phyloP scores from a whole-genome alignment of 2,888 invertebrate species.

The Harmothoe impar region DNA sequence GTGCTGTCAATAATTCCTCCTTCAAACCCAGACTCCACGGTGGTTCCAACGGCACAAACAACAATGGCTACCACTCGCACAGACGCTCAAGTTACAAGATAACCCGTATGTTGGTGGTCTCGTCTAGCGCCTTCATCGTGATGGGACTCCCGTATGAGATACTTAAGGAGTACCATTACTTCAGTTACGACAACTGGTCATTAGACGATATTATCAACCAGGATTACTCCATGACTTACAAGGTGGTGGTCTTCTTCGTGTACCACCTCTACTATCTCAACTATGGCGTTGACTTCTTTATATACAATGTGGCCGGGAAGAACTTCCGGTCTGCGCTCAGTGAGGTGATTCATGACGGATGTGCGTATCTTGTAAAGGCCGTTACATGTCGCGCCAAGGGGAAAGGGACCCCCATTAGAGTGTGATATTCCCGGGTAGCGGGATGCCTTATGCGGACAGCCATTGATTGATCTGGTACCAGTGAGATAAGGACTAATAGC shows the following conservation, averaged over 20 bases:
- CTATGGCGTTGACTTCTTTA: slow-evolving; percentile 51
- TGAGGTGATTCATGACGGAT: background rate
- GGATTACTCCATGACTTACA: slow-evolving; percentile 34
- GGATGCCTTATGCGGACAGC: no score
- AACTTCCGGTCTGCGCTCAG: background rate
- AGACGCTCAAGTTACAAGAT: slow-evolving; percentile 25
- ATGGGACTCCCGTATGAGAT: slow-evolving; percentile 49
- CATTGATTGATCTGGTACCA: no score
- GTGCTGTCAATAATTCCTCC: background rate
- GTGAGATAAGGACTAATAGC: no score
- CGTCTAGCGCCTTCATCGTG: slow-evolving; percentile 48
- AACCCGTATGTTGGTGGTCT: slow-evolving; percentile 45
- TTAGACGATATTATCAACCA: slow-evolving; percentile 37
- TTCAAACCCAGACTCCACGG: background rate
- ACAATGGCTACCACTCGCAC: background rate
- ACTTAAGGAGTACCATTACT: slow-evolving; percentile 51
- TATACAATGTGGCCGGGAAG: slow-evolving; percentile 25
- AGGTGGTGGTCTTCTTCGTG: slow-evolving; percentile 36
- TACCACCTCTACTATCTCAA: slow-evolving; percentile 51
- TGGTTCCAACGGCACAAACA: background rate
- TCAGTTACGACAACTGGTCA: slow-evolving; percentile 45
- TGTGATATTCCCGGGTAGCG: background rate
- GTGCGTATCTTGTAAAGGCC: background rate
- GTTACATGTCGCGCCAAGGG: background rate
- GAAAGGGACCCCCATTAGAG: background rate